phyloP scores from a whole-genome alignment of 2,888 invertebrate species.

The Holacanthella duospinosa region DNA sequence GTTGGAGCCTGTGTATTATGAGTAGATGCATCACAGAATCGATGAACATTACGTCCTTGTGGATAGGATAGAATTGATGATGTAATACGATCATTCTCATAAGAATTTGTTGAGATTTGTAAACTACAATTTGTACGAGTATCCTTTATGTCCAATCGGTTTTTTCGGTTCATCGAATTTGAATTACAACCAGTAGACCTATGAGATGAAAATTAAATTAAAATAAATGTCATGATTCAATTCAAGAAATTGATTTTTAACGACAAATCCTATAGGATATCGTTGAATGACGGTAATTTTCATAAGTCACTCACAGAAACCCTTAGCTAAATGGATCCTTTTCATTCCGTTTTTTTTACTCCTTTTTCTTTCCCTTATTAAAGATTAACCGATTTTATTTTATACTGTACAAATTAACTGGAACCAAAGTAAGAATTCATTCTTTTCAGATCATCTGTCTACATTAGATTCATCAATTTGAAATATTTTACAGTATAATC shows the following conservation, averaged over 20 bases:
- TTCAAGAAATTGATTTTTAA: slow-evolving; percentile 3
- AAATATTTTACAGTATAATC: background rate
- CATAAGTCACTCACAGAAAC: too few species aligned
- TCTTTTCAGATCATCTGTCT: too few species aligned
- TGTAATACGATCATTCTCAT: slow-evolving; percentile 34
- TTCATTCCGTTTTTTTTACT: too few species aligned
- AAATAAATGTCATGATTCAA: background rate
- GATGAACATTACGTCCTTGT: slow-evolving; percentile 42
- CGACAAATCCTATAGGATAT: too few species aligned
- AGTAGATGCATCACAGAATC: slow-evolving; percentile 53
- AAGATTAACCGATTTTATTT: too few species aligned
- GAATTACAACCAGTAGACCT: slow-evolving; percentile 35
- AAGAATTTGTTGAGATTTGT: slow-evolving; percentile 16
- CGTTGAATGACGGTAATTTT: too few species aligned
- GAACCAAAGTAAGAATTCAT: background rate
- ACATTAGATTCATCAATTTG: background rate
- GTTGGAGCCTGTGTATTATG: slow-evolving; percentile 55
- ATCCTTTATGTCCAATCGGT: slow-evolving; percentile 17
- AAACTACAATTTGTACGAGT: slow-evolving; percentile 16
- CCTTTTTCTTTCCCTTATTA: too few species aligned
- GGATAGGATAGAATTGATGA: slow-evolving; percentile 35
- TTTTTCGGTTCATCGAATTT: slow-evolving; percentile 8
- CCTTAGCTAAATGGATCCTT: too few species aligned
- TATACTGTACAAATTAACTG: background rate
- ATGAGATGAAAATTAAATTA: slow-evolving; percentile 20